Evolutionary conservation across 2,888 invertebrate species (phyloP), one percentile per base, ranked within the genome.

Genomic region (Macaria liturata): DNA sequence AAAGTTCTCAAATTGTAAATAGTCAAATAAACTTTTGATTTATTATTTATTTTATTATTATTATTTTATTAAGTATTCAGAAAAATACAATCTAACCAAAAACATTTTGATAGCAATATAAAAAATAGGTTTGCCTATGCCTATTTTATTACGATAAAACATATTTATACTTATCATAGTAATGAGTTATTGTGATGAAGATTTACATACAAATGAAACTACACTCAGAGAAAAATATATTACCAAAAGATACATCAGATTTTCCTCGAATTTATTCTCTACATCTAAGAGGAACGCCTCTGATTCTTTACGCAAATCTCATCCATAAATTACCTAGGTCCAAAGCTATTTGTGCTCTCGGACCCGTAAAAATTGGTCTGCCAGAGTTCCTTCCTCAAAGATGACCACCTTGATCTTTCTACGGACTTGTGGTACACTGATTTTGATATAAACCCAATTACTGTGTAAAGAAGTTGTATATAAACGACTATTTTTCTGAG

Each of bases 301-400:
- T 54, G 54, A 59, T 59, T 72, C 67, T 51, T 64, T 57, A 66
- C 58, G 65, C 51, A 65, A 70, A 66, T 72, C 66, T 72, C 67
- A 8, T 67, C 66, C 62, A 62, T 64, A 69, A 74, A 67, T 66
- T 65, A 60, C 62, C 53, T 54, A 64, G 66, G 62, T 55, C 62
- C 53, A 57, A 9, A 30, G 44, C 59, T 44, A 64, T 70, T 72
- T 64, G 59, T 61, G 69, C 67, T 55, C 57, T 53, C 47, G 61
- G 64, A 59, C 50, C 71, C 72, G 71, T 70, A 71, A 67, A 71
- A 72, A 74, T 71, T 67, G 69, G 67, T 68, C 55, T 60, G 57
- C 57, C 62, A 60, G 62, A 63, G 65, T 65, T 55, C 59, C 58
- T 20, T 48, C 51, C 49, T 62, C 63, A 62, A 62, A 65, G 62